A percentile compares a stretch with the other conserved stretches of the same genome.
Conservation (phyloP, 2,888 invertebrate genomes). For the Torymus texanus region DNA sequence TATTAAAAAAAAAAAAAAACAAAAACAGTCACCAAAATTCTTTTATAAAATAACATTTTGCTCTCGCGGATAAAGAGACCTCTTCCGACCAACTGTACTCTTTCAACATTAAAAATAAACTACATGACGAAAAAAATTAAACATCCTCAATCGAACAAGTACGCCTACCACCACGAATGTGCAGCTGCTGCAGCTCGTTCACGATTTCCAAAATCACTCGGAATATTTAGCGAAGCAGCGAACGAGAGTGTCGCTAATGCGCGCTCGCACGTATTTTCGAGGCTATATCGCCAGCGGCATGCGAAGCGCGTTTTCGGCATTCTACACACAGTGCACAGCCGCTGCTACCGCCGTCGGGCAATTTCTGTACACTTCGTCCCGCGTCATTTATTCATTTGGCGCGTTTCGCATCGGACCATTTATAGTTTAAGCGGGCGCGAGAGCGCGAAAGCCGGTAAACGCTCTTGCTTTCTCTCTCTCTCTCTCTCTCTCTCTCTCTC, state of each 20-base stretch:
- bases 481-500: no score
- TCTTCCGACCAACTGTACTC: no score
- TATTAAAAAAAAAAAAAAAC: no score
- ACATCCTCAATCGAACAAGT: no score
- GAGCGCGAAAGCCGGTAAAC: neutral
- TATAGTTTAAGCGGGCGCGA: slow-evolving; percentile 6
- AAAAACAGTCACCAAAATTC: no score
- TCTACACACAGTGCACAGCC: neutral
- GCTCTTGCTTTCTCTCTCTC: no score
- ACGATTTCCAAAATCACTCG: slow-evolving; percentile 19
- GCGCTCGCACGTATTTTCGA: neutral
- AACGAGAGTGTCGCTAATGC: neutral
- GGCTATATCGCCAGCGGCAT: neutral
- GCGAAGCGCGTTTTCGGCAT: slow-evolving; percentile 9
- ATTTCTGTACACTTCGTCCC: slow-evolving; percentile 21
- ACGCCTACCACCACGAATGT: no score
- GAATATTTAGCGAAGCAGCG: slow-evolving; percentile 28
- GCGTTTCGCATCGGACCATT: slow-evolving; percentile 15
- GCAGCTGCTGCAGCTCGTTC: neutral
- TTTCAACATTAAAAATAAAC: no score
- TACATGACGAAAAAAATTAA: no score
- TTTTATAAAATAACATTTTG: no score
- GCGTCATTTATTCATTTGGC: slow-evolving; percentile 48
- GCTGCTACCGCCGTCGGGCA: neutral
- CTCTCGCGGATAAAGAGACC: no score